Base-by-base conservation (phyloP, 2,113 vertebrate genomes). In the Dryoscopus gambensis region DNA sequence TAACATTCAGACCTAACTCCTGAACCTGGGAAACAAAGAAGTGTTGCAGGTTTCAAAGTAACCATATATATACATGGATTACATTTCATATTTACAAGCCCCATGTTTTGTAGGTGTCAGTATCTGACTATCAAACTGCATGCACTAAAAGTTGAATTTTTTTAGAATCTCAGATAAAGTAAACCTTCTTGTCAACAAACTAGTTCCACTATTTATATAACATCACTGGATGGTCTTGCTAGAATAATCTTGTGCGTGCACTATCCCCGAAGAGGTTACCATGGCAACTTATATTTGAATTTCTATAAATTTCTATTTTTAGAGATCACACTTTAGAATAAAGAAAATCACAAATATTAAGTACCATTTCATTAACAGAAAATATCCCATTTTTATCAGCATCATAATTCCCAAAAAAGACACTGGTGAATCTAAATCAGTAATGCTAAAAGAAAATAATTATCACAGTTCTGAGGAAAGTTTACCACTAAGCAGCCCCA, bases 231-330 rank as follows among this genome's bases (percentile, higher is more conserved):
- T 97, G 81, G 71, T 92, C 96, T 95, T 94, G 95, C 93, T 73
- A 87, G 69, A 96, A 96, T 92, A 97, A 93, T 96, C 82, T 89
- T 90, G 90, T 89, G 93, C 60, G 4, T 97, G 97, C 94, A 97
- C 95, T 94, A 97, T 95, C 96, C 96, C 93, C 19, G 80, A 95
- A 97, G 85, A 98, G 95, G 96, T 98, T 98, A 97, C 98, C 96
- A 98, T 98, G 95, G 97, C 97, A 98, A 98, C 96, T 96, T 97
- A 93, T 93, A 96, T 97, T 96, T 97, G 79, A 98, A 97, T 96
- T 97, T 97, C 97, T 98, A 97, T 97, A 98, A 97, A 97, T 96
- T 93, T 97, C 96, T 97, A 97, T 97, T 97, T 97, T 97, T 97
- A 96, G 97, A 96, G 87, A 94, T 78, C 95, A 97, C 69, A 94